Percentiles rank a stretch among this genome's conserved stretches.
Conservation (phyloP, 2,888 invertebrate species). For the Campoplex capitator region DNA sequence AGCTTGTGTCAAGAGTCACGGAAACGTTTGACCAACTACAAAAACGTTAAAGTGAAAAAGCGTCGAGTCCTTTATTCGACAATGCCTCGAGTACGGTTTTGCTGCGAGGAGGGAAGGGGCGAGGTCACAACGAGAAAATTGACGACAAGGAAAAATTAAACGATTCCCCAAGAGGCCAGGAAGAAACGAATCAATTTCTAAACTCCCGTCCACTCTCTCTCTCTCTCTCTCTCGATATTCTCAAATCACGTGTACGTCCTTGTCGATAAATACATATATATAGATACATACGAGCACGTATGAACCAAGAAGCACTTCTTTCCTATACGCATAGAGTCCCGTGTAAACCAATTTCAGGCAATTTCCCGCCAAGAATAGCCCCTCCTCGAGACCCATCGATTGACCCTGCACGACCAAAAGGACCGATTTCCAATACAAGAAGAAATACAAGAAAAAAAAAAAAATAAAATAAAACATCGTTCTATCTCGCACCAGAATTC, state of each 20-base stretch:
- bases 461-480: constrained; percentile 2
- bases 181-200: constrained; percentile 82
- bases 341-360: constrained; percentile 85
- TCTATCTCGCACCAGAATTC: constrained; percentile 21
- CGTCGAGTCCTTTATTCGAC: constrained; percentile 38
- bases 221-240: constrained; percentile 19
- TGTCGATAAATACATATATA: neutral
- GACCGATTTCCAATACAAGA: constrained; percentile 83
- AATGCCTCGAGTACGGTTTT: constrained; percentile 24
- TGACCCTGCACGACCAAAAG: constrained; percentile 77
- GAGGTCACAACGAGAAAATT: constrained; percentile 53
- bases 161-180: constrained; percentile 74
- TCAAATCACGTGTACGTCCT: constrained; percentile 24
- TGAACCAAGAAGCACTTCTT: constrained; percentile 56
- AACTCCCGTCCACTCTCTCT: constrained; percentile 64
- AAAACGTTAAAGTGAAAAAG: constrained; percentile 33
- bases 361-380: constrained; percentile 84
- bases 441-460: constrained; percentile 49
- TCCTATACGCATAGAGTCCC: constrained; percentile 75
- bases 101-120: constrained; percentile 10
- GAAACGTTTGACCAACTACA: constrained; percentile 60
- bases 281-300: constrained; percentile 25
- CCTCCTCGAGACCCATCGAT: constrained; percentile 80
- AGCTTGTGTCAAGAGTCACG: constrained; percentile 38
- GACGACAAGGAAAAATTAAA: constrained; percentile 74